Evolutionary conservation across 2,113 vertebrate genomes (phyloP).

Genomic region (Panthera uncia): DNA sequence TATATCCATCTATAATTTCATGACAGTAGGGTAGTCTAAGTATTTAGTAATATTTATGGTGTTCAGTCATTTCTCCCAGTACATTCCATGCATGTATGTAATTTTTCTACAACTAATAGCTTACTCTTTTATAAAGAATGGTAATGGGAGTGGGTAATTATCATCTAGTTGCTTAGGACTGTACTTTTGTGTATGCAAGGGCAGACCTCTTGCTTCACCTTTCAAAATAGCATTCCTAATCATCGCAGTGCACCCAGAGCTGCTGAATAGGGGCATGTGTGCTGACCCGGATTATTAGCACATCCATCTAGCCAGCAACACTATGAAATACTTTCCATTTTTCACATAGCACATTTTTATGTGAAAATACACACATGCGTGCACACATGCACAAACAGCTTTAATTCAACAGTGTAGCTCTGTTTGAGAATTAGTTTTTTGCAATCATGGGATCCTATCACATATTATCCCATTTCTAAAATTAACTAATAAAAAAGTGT

Average conservation of each 20-base stretch:
- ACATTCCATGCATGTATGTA: not conserved
- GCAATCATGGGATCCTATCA: not conserved
- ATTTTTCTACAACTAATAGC: conserved; percentile 43
- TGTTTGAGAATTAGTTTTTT: conserved; percentile 8
- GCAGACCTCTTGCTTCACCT: conserved; percentile 1
- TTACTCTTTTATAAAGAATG: conserved; percentile 51
- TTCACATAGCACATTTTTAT: not conserved
- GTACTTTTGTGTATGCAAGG: conserved; percentile 35
- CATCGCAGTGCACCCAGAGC: not conserved
- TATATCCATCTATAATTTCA: not conserved
- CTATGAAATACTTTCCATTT: conserved; percentile 10
- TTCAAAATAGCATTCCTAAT: conserved; percentile 59
- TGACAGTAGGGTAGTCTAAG: not conserved
- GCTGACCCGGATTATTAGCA: conserved; percentile 32
- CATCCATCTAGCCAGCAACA: not conserved
- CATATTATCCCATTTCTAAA: not conserved
- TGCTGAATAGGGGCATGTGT: not conserved
- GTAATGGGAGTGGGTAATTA: conserved; percentile 6
- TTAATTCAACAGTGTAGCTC: not conserved
- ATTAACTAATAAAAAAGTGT: not conserved
- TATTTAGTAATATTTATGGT: conserved; percentile 36
- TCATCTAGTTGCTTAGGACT: conserved; percentile 16
- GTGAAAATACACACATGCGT: not conserved
- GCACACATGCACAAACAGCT: not conserved
- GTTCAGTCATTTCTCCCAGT: not conserved